Base-by-base conservation (phyloP, 2,888 invertebrate species). In the Drosophila meridionalis region DNA sequence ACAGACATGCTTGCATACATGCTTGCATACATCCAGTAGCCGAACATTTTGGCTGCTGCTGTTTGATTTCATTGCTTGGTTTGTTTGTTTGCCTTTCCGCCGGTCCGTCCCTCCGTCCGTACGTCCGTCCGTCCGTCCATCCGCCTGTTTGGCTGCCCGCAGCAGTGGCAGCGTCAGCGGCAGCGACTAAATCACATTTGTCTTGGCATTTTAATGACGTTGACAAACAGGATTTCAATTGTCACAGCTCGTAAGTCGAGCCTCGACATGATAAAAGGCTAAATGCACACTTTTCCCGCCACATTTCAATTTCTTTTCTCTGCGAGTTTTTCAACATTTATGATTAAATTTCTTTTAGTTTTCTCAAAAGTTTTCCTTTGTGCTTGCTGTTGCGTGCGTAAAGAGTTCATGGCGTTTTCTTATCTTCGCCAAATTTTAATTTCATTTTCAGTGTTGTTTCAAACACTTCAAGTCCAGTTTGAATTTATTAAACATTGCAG, bases 161-260 rank as follows among this genome's bases (percentile, higher is more conserved):
- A 66, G 66, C 68, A 53, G 56, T 42, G 52, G 66, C 74, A 60
- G 66, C 69, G 58, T 42, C 53, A 53, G 56, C 38, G 52, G 66
- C 74, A 60, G 66, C 69, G 58, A 42, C 53, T 48, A 86, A 86
- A 83, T 83, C 81, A 77, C 81, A 83, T 83, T 80, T 83, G 83
- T 83, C 66, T 83, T 83, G 88, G 69, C 73, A 82, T 86, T 83
- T 86, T 88, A 83, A 83, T 88, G 87, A 79, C 80, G 67, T 70
- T 82, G 69, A 69, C 86, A 75, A 70, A 72, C 71, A 72, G 86
- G 83, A 83, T 83, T 72, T 67, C 64, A 64, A 64, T 65, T 55
- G 62, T 66, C 52, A 57, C 43, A 30, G 47, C 60, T 52, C 20
- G 67, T 78, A 72, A 72, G 65, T 67, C 56, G 43, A 66, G 66